These are phyloP conservation scores for Cyprinodon brontotheroides DNA, from an alignment of 2,113 vertebrate genomes.

Conservation along the genomic window DNA sequence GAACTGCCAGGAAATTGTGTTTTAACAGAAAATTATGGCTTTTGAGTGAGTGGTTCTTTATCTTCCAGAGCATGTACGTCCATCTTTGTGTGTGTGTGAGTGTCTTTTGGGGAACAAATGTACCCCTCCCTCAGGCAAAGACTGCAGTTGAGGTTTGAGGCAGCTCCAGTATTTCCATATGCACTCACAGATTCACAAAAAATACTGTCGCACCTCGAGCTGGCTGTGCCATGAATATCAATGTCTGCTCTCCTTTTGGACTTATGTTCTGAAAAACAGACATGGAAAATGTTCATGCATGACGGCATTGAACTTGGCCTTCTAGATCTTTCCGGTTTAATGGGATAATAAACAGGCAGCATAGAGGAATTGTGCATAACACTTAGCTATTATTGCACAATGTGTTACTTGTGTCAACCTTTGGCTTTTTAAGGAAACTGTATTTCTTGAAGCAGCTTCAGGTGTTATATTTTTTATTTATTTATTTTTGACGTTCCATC, in stretches of 20 bases:
- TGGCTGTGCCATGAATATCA: constrained; percentile 76
- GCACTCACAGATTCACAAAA: constrained; percentile 71
- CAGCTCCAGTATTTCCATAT: constrained; percentile 69
- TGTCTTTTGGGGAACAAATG: constrained; percentile 19
- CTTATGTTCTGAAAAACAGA: constrained; percentile 71
- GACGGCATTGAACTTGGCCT: constrained; percentile 65
- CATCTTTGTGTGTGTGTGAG: constrained; percentile 38
- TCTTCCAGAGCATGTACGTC: constrained; percentile 45
- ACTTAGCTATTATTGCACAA: constrained; percentile 60
- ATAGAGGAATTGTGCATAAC: constrained; percentile 68
- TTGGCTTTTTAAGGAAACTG: constrained; percentile 58
- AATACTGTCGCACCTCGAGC: constrained; percentile 74
- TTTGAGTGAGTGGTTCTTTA: constrained; percentile 60
- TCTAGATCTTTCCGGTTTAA: constrained; percentile 68
- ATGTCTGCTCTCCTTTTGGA: constrained; percentile 71
- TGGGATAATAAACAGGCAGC: constrained; percentile 71
- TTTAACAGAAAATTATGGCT: constrained; percentile 69
- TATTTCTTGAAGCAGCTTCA: constrained; percentile 59
- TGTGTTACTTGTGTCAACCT: constrained; percentile 64
- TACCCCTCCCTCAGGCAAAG: constrained; percentile 50
- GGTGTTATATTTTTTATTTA: constrained; percentile 29
- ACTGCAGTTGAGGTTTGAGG: constrained; percentile 63
- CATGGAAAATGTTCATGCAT: constrained; percentile 73
- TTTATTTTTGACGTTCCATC: constrained; percentile 59
- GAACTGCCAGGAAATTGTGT: constrained; percentile 63